These are phyloP conservation scores for Drosophila greeni DNA, from an alignment of 2,888 invertebrate species.

Conservation along the genomic window DNA sequence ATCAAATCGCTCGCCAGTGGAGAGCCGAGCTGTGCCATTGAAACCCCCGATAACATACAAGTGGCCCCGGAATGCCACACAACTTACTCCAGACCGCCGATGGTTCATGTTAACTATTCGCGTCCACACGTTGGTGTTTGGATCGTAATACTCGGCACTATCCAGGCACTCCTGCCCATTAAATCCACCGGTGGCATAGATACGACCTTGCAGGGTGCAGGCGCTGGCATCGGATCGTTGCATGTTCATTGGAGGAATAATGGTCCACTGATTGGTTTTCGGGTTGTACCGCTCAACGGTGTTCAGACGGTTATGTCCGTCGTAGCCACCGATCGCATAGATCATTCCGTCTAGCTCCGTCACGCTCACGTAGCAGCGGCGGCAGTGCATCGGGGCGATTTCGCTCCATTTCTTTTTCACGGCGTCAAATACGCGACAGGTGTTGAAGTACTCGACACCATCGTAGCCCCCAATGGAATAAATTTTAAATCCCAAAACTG, in stretches of 20 bases:
- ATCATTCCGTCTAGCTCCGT: constrained; percentile 87
- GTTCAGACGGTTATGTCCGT: constrained; percentile 91
- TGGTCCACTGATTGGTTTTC: constrained; percentile 91
- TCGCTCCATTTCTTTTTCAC: constrained; percentile 91
- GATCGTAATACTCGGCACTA: constrained; percentile 91
- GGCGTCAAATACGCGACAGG: constrained; percentile 92
- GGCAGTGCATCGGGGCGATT: constrained; percentile 92
- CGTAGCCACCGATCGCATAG: constrained; percentile 93
- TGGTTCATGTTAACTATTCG: constrained; percentile 85
- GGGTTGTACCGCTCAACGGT: constrained; percentile 92
- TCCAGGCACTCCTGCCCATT: constrained; percentile 93
- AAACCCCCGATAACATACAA: constrained; percentile 92
- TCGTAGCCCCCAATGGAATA: constrained; percentile 96
- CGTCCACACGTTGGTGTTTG: constrained; percentile 89
- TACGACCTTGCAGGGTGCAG: constrained; percentile 87
- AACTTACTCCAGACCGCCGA: constrained; percentile 91
- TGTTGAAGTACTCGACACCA: constrained; percentile 89
- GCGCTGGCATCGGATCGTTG: constrained; percentile 95
- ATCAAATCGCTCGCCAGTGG: constrained; percentile 92
- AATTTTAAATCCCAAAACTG: constrained; percentile 89
- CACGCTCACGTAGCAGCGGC: constrained; percentile 92
- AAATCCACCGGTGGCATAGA: constrained; percentile 85
- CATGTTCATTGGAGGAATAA: constrained; percentile 92
- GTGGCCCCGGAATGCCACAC: constrained; percentile 89
- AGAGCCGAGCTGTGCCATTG: constrained; percentile 93